Percentiles rank a stretch among this genome's conserved stretches.
Evolutionary conservation across 2,113 vertebrate species (phyloP).

Genomic region (Tichodroma muraria): DNA sequence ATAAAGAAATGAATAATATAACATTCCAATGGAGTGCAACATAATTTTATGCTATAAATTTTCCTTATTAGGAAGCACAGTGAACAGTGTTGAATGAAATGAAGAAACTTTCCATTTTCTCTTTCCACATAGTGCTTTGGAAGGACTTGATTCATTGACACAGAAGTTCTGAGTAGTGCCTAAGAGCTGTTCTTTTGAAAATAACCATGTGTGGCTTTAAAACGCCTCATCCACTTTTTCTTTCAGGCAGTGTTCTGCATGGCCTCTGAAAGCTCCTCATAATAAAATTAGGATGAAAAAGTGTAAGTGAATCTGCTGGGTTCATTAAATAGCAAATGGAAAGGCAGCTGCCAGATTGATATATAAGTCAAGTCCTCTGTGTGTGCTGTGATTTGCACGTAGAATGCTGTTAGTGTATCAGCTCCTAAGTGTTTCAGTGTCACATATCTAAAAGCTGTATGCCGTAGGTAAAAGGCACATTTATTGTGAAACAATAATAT

Average conservation of each 20-base stretch:
- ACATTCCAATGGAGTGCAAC: background rate
- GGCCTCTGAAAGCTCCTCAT: background rate
- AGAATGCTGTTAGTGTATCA: background rate
- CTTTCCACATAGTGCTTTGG: background rate
- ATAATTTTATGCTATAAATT: background rate
- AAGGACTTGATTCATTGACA: background rate
- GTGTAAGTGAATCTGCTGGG: background rate
- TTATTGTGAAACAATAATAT: background rate
- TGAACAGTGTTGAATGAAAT: background rate
- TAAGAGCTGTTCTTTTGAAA: background rate
- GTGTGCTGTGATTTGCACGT: background rate
- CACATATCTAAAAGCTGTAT: background rate
- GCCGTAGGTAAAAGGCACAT: background rate
- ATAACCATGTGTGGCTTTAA: background rate
- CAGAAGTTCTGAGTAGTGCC: background rate
- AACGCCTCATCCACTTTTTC: background rate
- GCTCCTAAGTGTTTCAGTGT: background rate
- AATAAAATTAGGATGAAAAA: background rate
- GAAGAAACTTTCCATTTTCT: background rate
- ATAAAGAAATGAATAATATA: background rate
- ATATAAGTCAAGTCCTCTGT: background rate
- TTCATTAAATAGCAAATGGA: background rate
- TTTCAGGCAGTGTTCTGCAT: background rate
- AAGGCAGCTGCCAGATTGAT: background rate
- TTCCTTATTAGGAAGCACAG: background rate